Evolutionary conservation across 2,797 vertebrate genomes (phyloP), one percentile per base, ranked within the genome.

Genomic region (Diceros bicornis): DNA sequence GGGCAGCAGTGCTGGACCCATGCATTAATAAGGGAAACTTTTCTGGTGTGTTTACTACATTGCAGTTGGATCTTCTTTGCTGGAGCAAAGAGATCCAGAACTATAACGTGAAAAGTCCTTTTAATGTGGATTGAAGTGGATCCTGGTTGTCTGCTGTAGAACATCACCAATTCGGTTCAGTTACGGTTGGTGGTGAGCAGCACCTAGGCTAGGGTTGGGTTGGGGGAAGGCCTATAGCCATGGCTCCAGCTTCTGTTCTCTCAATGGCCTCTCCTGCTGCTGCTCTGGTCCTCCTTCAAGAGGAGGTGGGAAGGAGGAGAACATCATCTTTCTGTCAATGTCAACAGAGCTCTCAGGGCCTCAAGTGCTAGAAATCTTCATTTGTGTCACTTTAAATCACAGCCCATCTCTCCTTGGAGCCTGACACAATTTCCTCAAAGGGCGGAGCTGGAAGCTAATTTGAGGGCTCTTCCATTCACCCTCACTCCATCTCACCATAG

Each of bases 341-440:
- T 68, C 62, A 0, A 11, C 68, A 78, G 50, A 84, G 27, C 23
- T 86, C 32, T 66, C 27, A 3, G n/a, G 10, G 21, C 59, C 77
- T 94, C 83, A 6, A 87, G 68, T 7, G 52, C 83, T 79, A 37
- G 21, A 61, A 83, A 68, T 62, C 79, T 95, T 74, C 50, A 13
- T 37, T 55, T 77, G 79, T n/a, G 20, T 92, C 74, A 8, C 94
- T 82, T 41, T 83, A 75, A 64, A 83, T 87, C 62, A 57, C 25
- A 52, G 79, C 16, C 6, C 7, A 44, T 74, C 20, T 41, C 64
- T 89, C 57, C 25, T 21, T 20, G 86, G 72, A 89, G 44, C 62
- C 74, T 87, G 96, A 68, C 23, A 34, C 29, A 25, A 12, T 44
- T 71, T 92, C 72, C 82, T 64, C 7, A 37, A 50, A 79, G 61